These are phyloP conservation scores for Antigone vipio DNA, from an alignment of 2,113 vertebrate genomes.

Conservation along the genomic window DNA sequence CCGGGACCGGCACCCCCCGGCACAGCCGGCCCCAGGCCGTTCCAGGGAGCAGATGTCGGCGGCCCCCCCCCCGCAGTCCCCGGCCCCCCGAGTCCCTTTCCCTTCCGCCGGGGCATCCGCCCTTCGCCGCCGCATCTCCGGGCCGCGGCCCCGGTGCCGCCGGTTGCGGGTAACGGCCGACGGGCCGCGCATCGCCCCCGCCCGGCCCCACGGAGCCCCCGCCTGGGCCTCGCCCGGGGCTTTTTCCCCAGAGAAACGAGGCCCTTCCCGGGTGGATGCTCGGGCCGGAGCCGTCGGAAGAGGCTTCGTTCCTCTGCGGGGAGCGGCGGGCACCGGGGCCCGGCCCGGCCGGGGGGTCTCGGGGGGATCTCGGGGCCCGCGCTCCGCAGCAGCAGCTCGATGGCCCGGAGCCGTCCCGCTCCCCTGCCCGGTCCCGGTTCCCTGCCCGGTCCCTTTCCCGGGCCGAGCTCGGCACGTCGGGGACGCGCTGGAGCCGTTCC, in stretches of 20 bases:
- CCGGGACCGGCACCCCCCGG: not conserved
- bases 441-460: not conserved
- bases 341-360: not conserved
- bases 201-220: not conserved
- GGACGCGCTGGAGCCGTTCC: not conserved
- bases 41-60: not conserved
- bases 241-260: not conserved
- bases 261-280: not conserved
- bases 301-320: not conserved
- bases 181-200: not conserved
- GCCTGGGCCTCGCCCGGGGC: not conserved
- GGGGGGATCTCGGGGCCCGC: not conserved
- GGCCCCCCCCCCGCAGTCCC: not conserved
- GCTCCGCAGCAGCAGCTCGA: not conserved
- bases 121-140: not conserved
- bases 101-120: not conserved
- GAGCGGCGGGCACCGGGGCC: not conserved
- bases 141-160: not conserved
- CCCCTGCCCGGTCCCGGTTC: not conserved
- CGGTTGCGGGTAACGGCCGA: not conserved
- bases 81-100: not conserved
- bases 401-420: too few relatives aligned
- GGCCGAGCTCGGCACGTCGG: not conserved
- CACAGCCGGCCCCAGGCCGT: not conserved
- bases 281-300: constrained; percentile 5